A percentile compares a stretch with the other conserved stretches of the same genome.
These are phyloP conservation scores for Perodicticus potto DNA, from an alignment of 2,797 vertebrate species.

Conservation along the genomic window DNA sequence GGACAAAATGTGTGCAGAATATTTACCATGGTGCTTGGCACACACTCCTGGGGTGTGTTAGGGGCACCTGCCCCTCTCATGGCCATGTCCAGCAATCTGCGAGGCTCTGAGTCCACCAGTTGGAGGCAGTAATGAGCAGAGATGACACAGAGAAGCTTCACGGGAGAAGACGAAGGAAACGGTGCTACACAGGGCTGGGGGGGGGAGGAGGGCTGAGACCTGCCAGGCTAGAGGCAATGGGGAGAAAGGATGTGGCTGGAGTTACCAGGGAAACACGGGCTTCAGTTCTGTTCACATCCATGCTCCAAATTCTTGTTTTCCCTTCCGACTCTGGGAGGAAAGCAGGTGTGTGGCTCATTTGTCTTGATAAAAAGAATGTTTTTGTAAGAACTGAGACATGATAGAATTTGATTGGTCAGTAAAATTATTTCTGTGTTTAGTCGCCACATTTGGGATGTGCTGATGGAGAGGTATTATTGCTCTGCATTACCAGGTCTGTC, in stretches of 20 bases:
- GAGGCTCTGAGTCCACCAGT: background rate
- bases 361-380: background rate
- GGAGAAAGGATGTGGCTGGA: background rate
- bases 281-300: background rate
- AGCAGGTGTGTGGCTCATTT: background rate
- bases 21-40: background rate
- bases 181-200: background rate
- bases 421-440: conserved; percentile 39
- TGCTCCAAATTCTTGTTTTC: background rate
- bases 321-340: background rate
- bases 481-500: background rate
- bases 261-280: background rate
- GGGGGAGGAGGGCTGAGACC: background rate
- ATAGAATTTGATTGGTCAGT: conserved; percentile 1
- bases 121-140: background rate
- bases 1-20: background rate
- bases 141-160: background rate
- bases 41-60: background rate
- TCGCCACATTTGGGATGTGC: conserved; percentile 28
- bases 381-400: background rate
- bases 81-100: background rate
- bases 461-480: background rate
- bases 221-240: background rate
- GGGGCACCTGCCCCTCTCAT: background rate
- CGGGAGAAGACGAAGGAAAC: background rate